Evolutionary conservation across 2,113 vertebrate genomes (phyloP), one percentile per base, ranked within the genome.

Genomic region (Amphiprion percula): DNA sequence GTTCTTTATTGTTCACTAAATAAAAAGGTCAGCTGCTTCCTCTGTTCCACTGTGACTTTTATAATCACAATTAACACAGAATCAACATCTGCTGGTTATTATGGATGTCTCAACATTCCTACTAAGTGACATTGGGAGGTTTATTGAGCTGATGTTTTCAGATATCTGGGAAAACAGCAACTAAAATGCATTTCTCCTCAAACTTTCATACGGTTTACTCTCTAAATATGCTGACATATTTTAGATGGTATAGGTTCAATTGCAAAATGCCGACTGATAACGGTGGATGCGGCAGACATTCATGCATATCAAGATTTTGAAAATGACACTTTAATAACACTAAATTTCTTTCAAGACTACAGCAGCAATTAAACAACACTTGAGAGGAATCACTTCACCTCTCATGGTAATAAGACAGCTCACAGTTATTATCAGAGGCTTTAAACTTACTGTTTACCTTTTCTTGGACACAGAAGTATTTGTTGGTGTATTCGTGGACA

Each of bases 1-100:
- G 12, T 44, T 65, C 78, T 77, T 82, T 76, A 79, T 75, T 83
- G 83, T 72, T 66, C 10, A 58, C 55, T 58, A 79, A 83, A 90
- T 90, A 82, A 82, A 91, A 84, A 84, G 71, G 61, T 89, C 90
- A 85, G 83, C 87, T 90, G 90, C 66, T 87, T 77, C 70, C 79
- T 83, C 56, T 59, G 67, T 89, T 69, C 73, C 53, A 79, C 53
- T 85, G 50, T 79, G 82, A 83, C 64, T 83, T 94, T 93, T 89
- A 90, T 78, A 73, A 70, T 86, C 70, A 63, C 85, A 82, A 77
- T 90, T 85, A 90, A 87, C 78, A 82, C 17, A 17, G 50, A 87
- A 79, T 67, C 75, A 90, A 69, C 90, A 91, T 90, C 90, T 91
- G 91, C 28, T 73, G 65, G 62, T 76, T 74, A 78, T 90, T 82